Conservation (phyloP, 2,113 vertebrate species). For the Odontophorus gujanensis region DNA sequence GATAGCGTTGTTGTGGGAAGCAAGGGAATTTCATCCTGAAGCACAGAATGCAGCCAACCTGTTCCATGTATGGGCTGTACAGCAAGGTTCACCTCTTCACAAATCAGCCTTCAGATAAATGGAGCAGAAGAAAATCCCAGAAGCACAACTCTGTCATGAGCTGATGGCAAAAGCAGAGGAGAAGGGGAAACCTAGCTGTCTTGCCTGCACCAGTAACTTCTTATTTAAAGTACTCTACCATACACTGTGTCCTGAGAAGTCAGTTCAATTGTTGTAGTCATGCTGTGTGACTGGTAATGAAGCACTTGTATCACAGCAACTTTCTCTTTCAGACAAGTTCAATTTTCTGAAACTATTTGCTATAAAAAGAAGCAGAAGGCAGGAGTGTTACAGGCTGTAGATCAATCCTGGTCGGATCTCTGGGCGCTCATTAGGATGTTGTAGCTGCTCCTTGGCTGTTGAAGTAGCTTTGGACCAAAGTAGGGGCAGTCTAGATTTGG, state of each 20-base stretch:
- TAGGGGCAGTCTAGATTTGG: background rate
- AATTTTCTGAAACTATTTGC: background rate
- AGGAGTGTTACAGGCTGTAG: background rate
- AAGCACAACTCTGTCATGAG: background rate
- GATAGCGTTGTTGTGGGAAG: background rate
- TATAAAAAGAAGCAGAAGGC: background rate
- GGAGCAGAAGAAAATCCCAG: background rate
- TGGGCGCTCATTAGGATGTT: background rate
- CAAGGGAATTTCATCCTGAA: background rate
- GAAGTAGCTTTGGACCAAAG: background rate
- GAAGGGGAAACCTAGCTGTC: background rate
- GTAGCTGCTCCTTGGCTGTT: background rate
- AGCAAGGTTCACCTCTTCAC: background rate
- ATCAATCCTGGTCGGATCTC: background rate
- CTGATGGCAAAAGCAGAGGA: background rate
- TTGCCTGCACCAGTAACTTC: background rate
- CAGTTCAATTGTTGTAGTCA: background rate
- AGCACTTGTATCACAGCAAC: background rate
- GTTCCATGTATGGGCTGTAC: background rate
- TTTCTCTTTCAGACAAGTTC: background rate
- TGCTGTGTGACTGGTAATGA: background rate
- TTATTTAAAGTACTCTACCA: fast-evolving
- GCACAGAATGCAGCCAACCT: background rate
- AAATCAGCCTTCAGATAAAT: background rate
- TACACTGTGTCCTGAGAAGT: background rate